Base-by-base conservation (phyloP, 2,113 vertebrate species). In the Otolemur garnettii region DNA sequence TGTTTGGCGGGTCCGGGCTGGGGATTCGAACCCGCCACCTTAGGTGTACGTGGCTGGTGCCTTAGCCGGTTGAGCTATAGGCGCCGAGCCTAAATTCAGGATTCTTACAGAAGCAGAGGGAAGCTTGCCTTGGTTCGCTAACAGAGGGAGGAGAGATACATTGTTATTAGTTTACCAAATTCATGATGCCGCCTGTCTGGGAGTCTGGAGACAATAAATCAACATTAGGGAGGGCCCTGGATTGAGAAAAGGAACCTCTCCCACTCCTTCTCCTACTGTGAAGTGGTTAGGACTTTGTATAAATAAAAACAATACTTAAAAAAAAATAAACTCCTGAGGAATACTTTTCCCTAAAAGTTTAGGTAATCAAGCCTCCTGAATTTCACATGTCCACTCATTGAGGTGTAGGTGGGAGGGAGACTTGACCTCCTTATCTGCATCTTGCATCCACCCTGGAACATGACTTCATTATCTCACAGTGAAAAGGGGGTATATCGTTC, bases 71-170 rank as follows among this genome's bases (percentile, higher is more conserved):
- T n/a, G n/a, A n/a, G n/a, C n/a, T n/a, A n/a, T n/a, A n/a, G n/a
- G n/a, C n/a, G n/a, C n/a, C n/a, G n/a, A n/a, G n/a, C n/a, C 45
- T 50, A 50, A 50, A 50, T 10, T 50, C 45, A 50, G 45, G 45
- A 9, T 50, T 50, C 45, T 50, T 50, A 50, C 45, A 50, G 45
- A 50, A 50, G 45, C 45, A 50, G 45, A 50, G 8, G 8, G 45
- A 50, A 50, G 45, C 45, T 50, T 99, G 99, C 97, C 99, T 99
- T 97, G 99, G 99, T 98, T 98, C 99, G 97, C 98, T 99, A 98
- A 99, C 99, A 95, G 99, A 99, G 98, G 99, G 99, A 98, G 99
- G 99, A 98, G 99, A 99, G 98, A 99, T 90, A 99, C 92, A 24
- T 83, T 97, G 95, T 97, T 45, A 4, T 97, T 97, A 96, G 92